Evolutionary conservation across 2,888 invertebrate genomes (phyloP).

Genomic region (Syrphus vitripennis): DNA sequence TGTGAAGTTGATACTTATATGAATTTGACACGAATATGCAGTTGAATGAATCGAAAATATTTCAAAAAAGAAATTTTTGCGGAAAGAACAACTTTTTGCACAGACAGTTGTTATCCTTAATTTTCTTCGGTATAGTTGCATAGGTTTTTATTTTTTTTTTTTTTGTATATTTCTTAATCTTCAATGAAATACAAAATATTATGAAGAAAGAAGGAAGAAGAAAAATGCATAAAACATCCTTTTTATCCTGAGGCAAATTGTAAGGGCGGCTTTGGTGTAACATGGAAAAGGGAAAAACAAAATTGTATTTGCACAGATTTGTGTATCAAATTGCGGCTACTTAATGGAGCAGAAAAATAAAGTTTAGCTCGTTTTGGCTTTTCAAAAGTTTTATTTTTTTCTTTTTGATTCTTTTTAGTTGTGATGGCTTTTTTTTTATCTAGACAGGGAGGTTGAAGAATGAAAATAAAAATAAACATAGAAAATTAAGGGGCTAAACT

Average conservation of each 20-base stretch:
- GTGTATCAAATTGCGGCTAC: slow-evolving; percentile 62
- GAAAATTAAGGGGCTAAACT: background rate
- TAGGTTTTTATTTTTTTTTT: background rate
- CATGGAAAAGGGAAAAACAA: background rate
- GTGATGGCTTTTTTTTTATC: background rate
- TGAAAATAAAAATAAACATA: background rate
- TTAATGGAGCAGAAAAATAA: slow-evolving; percentile 65
- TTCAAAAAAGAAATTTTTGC: background rate
- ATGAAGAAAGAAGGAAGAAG: background rate
- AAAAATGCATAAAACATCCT: slow-evolving; percentile 25
- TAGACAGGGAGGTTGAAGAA: background rate
- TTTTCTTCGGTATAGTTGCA: background rate
- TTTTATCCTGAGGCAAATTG: slow-evolving; percentile 30
- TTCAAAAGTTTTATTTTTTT: slow-evolving; percentile 27
- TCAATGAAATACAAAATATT: background rate
- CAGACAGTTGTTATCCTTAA: background rate
- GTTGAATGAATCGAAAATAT: slow-evolving; percentile 5
- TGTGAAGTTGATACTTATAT: slow-evolving; percentile 20
- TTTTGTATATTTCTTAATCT: background rate
- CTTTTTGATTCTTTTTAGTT: slow-evolving; percentile 3
- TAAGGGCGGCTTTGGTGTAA: background rate
- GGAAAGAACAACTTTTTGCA: background rate
- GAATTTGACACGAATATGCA: slow-evolving; percentile 35
- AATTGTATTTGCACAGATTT: slow-evolving; percentile 52
- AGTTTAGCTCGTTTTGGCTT: slow-evolving; percentile 50